Base-by-base conservation (phyloP, 2,113 vertebrate genomes). In the Condylura cristata region DNA sequence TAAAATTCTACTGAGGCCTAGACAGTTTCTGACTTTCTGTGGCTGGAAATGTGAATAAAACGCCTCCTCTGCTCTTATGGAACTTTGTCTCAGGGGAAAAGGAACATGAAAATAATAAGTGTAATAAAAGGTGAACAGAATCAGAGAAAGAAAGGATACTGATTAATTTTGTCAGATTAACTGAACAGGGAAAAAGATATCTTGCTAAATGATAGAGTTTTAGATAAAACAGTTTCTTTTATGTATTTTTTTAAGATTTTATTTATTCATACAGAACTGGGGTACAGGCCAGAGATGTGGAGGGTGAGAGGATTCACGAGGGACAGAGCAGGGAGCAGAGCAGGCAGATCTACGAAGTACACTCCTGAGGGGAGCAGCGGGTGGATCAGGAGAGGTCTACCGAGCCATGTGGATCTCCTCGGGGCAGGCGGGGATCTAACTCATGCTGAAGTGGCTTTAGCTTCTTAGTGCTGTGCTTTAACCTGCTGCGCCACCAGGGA, bases 161-260 rank as follows among this genome's bases (percentile, higher is more conserved):
- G 17, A 87, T 84, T 56, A 81, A 90, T 71, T 87, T 51, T 71
- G 37, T 70, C 32, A 86, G 20, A 44, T 66, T 86, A 37, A 79
- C 9, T 80, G 75, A 79, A 56, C 3, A 44, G 9, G 6, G 8
- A 63, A 32, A 82, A 13, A 6, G 18, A 41, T 51, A 37, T 2
- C 44, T 66, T 51, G 13, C 41, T 61, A 68, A 75, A 71, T 46
- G 74, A 22, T n/a, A 66, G 24, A 26, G n/a, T 72, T 53, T 86
- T 81, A 76, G 41, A 68, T 63, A 44, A 83, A 95, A 79, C 2
- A 70, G 48, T 18, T 87, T 78, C 28, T 96, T 86, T 86, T 3
- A 46, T 41, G 39, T 46, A 3, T 72, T 87, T 90, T 78, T 81
- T 32, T n/a, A n/a, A n/a, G n/a, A n/a, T n/a, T n/a, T n/a, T n/a